These are phyloP conservation scores for Catostomus latipinnis DNA, from an alignment of 2,797 vertebrate genomes.

Conservation along the genomic window DNA sequence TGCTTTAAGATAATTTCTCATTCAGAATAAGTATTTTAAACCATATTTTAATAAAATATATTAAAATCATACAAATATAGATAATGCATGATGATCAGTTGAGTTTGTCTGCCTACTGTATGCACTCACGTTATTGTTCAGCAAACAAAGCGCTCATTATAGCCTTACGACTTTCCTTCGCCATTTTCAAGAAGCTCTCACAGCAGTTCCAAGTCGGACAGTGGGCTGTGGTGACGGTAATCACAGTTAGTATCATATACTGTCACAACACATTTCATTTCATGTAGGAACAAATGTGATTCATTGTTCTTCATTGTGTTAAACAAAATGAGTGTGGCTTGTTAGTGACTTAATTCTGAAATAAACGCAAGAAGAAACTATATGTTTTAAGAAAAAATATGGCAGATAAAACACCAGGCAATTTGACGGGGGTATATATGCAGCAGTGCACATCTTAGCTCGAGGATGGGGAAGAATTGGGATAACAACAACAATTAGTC, in stretches of 20 bases:
- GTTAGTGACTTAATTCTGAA: slow-evolving; percentile 44
- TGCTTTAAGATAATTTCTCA: not conserved
- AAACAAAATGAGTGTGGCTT: slow-evolving; percentile 61
- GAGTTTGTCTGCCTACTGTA: not conserved
- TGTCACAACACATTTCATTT: slow-evolving; percentile 38
- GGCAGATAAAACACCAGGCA: slow-evolving; percentile 67
- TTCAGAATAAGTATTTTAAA: not conserved
- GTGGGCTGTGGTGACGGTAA: slow-evolving; percentile 80
- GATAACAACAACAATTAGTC: slow-evolving; percentile 80
- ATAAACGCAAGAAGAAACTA: slow-evolving; percentile 1
- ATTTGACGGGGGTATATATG: slow-evolving; percentile 65
- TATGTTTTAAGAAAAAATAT: slow-evolving; percentile 22
- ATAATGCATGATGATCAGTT: not conserved
- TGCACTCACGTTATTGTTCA: slow-evolving; percentile 7
- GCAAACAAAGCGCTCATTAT: slow-evolving; percentile 40
- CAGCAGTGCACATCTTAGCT: slow-evolving; percentile 25
- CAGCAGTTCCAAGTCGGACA: slow-evolving; percentile 58
- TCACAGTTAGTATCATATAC: slow-evolving; percentile 46
- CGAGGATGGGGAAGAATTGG: slow-evolving; percentile 57
- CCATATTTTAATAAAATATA: not conserved
- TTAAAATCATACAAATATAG: not conserved
- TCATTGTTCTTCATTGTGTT: slow-evolving; percentile 64
- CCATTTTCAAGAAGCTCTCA: slow-evolving; percentile 47
- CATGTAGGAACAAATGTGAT: slow-evolving; percentile 68
- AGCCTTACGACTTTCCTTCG: not conserved